Percentiles rank a stretch among this genome's conserved stretches.
Conservation (phyloP, 2,113 vertebrate genomes). For the Nesogale talazaci region DNA sequence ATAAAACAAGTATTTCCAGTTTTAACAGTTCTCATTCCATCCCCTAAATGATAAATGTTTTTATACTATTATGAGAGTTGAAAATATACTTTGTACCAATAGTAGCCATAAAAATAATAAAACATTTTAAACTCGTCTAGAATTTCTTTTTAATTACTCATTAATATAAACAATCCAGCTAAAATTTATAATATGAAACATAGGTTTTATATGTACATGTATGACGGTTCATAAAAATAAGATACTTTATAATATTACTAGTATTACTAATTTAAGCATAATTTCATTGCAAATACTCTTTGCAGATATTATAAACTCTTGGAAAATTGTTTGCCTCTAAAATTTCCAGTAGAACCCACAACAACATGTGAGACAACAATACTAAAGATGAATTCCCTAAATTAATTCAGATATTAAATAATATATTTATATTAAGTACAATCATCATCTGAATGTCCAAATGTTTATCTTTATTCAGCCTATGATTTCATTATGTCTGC, state of each 20-base stretch:
- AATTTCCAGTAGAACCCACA: not conserved
- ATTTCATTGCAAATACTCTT: not conserved
- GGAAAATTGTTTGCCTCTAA: not conserved
- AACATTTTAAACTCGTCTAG: not conserved
- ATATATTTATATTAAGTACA: not conserved
- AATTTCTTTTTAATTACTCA: not conserved
- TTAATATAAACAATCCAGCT: not conserved
- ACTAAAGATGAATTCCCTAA: not conserved
- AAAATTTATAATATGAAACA: not conserved
- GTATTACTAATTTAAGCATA: not conserved
- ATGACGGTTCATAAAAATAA: not conserved
- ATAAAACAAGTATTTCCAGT: not conserved
- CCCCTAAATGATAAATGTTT: constrained; percentile 3
- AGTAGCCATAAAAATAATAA: constrained; percentile 20
- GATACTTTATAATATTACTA: not conserved
- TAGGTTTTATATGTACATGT: not conserved
- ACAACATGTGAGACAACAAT: not conserved
- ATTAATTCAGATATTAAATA: not conserved
- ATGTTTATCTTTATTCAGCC: not conserved
- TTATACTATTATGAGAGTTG: not conserved
- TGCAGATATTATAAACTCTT: not conserved
- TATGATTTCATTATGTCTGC: not conserved
- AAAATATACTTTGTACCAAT: not conserved
- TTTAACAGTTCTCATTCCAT: not conserved
- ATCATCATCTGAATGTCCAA: not conserved